phyloP scores from a whole-genome alignment of 2,888 invertebrate genomes.

The Trimorus sp. region DNA sequence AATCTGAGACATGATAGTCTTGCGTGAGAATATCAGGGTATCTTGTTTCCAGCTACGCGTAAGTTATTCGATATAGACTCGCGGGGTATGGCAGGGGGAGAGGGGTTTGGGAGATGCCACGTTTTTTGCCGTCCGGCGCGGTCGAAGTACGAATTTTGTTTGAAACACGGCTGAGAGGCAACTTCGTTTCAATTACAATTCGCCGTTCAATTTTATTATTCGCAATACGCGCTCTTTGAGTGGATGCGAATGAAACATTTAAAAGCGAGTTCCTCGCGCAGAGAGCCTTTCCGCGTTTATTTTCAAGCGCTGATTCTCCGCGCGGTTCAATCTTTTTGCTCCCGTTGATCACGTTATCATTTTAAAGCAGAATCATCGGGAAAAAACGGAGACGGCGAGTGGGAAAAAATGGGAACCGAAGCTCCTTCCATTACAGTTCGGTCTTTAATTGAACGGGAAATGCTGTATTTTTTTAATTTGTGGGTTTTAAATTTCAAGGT shows the following conservation, averaged over 20 bases:
- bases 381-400: too few species aligned
- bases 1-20: conserved; percentile 43
- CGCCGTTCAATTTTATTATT: conserved; percentile 20
- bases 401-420: background rate
- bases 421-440: conserved; percentile 5
- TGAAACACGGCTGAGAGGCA: conserved; percentile 11
- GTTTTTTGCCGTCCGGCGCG: background rate
- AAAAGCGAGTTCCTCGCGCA: conserved; percentile 3
- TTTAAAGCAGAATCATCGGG: conserved; percentile 22
- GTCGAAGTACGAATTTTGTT: conserved; percentile 9
- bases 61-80: conserved; percentile 22
- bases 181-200: conserved; percentile 18
- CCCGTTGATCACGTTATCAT: conserved; percentile 22
- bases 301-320: conserved; percentile 16
- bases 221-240: conserved; percentile 24
- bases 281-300: conserved; percentile 18
- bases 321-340: conserved; percentile 26
- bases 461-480: background rate
- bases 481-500: too few species aligned
- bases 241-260: conserved; percentile 23
- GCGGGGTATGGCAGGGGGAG: background rate
- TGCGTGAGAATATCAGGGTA: conserved; percentile 30
- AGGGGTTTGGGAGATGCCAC: background rate
- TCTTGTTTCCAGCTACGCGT: conserved; percentile 28
- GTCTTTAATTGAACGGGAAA: conserved; percentile 18